Evolutionary conservation across 2,113 vertebrate species (phyloP).

Genomic region (Tinamus guttatus): DNA sequence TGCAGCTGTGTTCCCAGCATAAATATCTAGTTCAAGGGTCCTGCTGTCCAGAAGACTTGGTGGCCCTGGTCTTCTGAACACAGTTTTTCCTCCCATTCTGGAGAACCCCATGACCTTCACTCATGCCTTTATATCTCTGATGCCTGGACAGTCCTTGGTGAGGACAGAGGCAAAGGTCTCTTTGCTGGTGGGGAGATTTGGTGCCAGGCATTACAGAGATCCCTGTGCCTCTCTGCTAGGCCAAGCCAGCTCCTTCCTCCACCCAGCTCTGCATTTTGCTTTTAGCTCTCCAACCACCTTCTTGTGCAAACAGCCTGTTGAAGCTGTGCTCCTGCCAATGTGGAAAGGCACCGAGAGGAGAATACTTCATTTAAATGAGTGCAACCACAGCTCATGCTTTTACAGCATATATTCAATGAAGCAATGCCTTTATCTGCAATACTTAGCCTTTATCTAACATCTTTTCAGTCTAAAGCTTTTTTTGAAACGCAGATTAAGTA

Average conservation of each 20-base stretch:
- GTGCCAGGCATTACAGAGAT: background rate
- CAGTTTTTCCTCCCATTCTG: background rate
- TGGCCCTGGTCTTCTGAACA: background rate
- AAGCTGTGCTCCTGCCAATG: background rate
- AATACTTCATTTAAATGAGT: conserved; percentile 26
- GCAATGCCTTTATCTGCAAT: conserved; percentile 68
- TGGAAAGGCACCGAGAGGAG: background rate
- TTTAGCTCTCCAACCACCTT: background rate
- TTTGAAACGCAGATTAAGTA: conserved; percentile 77
- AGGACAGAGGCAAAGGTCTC: background rate
- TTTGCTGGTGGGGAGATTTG: accelerated
- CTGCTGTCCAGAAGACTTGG: background rate
- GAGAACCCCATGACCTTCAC: background rate
- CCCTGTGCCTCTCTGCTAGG: background rate
- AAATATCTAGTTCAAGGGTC: background rate
- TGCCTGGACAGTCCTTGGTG: background rate
- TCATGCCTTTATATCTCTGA: accelerated
- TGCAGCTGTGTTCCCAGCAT: conserved; percentile 8
- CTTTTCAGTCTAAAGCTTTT: conserved; percentile 66
- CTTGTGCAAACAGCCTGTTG: conserved; percentile 21
- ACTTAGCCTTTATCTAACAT: conserved; percentile 65
- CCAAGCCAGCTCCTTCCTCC: background rate
- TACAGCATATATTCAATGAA: conserved; percentile 49
- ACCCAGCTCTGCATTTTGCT: conserved; percentile 2
- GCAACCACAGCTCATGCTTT: conserved; percentile 61